Evolutionary conservation across 2,113 vertebrate species (phyloP).

Genomic region (Catagonus wagneri): DNA sequence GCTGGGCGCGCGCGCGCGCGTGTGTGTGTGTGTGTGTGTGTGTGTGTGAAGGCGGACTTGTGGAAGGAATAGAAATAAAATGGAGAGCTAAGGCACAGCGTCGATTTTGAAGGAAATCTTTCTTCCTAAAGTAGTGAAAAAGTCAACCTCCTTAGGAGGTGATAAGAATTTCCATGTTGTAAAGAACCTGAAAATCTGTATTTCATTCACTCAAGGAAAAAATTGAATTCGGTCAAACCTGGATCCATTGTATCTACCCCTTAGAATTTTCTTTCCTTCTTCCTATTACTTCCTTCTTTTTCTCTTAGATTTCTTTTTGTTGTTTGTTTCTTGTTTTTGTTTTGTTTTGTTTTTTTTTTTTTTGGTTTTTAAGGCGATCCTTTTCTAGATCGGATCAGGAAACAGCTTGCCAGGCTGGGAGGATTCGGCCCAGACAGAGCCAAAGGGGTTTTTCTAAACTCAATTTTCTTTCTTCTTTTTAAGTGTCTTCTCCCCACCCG

Average conservation of each 20-base stretch:
- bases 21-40: no score
- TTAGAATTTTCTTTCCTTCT: constrained; percentile 4
- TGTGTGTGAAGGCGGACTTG: background rate
- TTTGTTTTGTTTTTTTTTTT: background rate
- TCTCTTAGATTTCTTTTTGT: background rate
- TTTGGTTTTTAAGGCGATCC: constrained; percentile 16
- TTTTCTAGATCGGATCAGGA: constrained; percentile 16
- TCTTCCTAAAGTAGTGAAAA: background rate
- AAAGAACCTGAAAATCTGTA: constrained; percentile 29
- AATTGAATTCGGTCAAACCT: background rate
- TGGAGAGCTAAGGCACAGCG: background rate
- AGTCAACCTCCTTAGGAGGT: background rate
- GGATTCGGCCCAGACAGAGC: constrained; percentile 11
- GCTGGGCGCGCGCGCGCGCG: no score
- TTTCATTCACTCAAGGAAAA: background rate
- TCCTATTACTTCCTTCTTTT: background rate
- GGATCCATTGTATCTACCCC: background rate
- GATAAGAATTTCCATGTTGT: background rate
- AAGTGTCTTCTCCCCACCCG: background rate
- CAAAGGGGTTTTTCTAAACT: constrained; percentile 48
- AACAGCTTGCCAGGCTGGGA: background rate
- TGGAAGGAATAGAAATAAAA: background rate
- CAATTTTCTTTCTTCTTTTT: constrained; percentile 66
- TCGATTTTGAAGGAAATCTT: background rate
- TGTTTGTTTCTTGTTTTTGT: background rate